Conservation (phyloP, 2,888 invertebrate species). For the Leuctra nigra region DNA sequence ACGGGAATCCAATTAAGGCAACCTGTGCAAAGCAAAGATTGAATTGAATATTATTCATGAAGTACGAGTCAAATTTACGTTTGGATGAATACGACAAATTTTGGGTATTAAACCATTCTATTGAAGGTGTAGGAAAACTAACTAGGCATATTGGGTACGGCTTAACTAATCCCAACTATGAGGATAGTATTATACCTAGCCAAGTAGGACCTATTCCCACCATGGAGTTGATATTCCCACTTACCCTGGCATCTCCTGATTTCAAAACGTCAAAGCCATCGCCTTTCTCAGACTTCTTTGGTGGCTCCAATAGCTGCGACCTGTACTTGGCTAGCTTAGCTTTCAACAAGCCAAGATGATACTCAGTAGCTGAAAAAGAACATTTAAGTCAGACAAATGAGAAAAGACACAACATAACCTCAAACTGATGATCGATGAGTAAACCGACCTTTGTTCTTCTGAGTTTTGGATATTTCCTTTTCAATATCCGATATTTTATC, state of each 20-base stretch:
- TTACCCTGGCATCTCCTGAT: conserved; percentile 96
- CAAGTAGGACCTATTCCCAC: too few species aligned
- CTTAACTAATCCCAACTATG: too few species aligned
- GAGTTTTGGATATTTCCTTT: conserved; percentile 95
- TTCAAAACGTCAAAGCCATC: conserved; percentile 99
- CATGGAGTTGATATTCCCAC: too few species aligned
- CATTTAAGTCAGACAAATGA: neutral
- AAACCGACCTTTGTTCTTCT: conserved; percentile 93
- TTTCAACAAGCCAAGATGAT: conserved; percentile 95
- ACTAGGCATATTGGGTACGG: too few species aligned
- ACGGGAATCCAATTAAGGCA: conserved; percentile 97
- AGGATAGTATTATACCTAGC: too few species aligned
- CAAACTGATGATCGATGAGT: neutral
- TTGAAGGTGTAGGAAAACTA: too few species aligned
- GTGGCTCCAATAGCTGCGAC: conserved; percentile 88
- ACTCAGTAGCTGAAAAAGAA: conserved; percentile 82
- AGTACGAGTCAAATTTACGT: too few species aligned
- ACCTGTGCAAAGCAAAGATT: too few species aligned
- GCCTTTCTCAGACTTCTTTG: conserved; percentile 90
- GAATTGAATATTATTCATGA: too few species aligned
- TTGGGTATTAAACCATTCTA: too few species aligned
- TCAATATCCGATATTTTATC: conserved; percentile 99
- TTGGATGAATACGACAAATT: too few species aligned
- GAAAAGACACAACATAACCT: neutral
- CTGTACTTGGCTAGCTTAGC: conserved; percentile 94